Evolutionary conservation across 2,113 vertebrate species (phyloP).

Genomic region (Leuciscus idus): DNA sequence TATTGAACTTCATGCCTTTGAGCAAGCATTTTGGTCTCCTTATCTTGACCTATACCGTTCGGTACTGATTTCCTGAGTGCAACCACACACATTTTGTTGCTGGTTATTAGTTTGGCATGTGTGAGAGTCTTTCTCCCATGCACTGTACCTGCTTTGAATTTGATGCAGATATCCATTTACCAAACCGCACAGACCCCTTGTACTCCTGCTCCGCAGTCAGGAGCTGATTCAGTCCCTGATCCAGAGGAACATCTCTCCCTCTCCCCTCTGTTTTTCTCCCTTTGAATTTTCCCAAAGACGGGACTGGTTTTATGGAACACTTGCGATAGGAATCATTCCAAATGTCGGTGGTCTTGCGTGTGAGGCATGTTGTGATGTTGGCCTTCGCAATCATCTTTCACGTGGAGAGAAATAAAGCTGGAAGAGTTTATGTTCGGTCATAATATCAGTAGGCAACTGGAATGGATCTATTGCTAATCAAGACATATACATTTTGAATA

Average conservation of each 20-base stretch:
- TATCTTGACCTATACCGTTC: conserved; percentile 54
- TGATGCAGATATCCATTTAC: conserved; percentile 63
- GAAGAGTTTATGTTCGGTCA: neutral
- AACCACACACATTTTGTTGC: conserved; percentile 53
- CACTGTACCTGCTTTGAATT: conserved; percentile 69
- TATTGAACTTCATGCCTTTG: conserved; percentile 46
- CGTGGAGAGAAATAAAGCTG: neutral
- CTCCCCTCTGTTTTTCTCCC: neutral
- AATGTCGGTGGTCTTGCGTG: conserved; percentile 30
- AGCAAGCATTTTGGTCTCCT: conserved; percentile 54
- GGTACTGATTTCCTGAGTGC: conserved; percentile 62
- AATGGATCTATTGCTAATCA: neutral
- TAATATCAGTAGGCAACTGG: neutral
- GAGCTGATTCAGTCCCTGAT: conserved; percentile 54
- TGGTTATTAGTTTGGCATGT: conserved; percentile 60
- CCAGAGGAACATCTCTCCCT: conserved; percentile 62
- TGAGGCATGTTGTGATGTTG: conserved; percentile 12
- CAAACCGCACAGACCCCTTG: conserved; percentile 63
- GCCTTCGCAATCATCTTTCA: neutral
- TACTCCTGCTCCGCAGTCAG: conserved; percentile 47
- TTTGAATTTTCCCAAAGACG: conserved; percentile 20
- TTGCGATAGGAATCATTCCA: conserved; percentile 24
- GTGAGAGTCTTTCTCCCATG: conserved; percentile 43
- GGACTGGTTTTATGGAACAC: conserved; percentile 37
- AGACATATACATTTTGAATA: neutral